Percentiles rank a stretch among this genome's conserved stretches.
These are phyloP conservation scores for Neosalanx taihuensis DNA, from an alignment of 2,797 vertebrate species.

Conservation along the genomic window DNA sequence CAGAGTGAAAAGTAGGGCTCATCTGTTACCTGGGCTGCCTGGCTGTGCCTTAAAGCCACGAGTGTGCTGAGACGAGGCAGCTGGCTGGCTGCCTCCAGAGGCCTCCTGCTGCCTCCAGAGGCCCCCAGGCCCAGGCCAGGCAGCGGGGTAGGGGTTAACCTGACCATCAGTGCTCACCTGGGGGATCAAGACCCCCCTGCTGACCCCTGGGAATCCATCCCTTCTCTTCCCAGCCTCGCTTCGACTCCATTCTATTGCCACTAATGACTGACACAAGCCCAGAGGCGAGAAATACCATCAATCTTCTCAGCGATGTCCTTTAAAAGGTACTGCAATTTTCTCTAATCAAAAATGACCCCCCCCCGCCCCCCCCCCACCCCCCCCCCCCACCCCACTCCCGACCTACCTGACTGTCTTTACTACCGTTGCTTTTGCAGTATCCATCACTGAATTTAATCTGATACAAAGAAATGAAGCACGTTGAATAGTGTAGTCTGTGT, in stretches of 20 bases:
- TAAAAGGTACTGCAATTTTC: conserved; percentile 2
- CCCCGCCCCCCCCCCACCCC: background rate
- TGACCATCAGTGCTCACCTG: conserved; percentile 11
- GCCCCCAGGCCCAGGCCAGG: conserved; percentile 8
- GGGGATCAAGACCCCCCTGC: conserved; percentile 18
- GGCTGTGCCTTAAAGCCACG: conserved; percentile 1
- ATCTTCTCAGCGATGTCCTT: background rate
- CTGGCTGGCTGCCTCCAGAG: background rate
- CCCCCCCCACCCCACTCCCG: too few relatives aligned
- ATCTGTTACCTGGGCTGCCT: conserved; percentile 51
- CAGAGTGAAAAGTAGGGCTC: conserved; percentile 65
- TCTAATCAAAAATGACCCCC: background rate
- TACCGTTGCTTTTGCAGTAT: conserved; percentile 4
- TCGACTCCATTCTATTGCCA: conserved; percentile 3
- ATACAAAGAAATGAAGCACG: background rate
- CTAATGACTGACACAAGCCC: conserved; percentile 2
- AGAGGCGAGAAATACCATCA: background rate
- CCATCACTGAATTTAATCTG: conserved; percentile 29
- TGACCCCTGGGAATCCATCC: background rate
- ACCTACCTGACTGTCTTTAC: background rate
- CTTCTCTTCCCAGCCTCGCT: background rate
- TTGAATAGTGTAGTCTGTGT: conserved; percentile 12
- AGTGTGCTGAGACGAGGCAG: background rate
- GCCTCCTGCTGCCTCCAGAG: background rate
- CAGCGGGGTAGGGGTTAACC: background rate